Conservation (phyloP, 1,140 invertebrate species). For the Polyergus mexicanus region DNA sequence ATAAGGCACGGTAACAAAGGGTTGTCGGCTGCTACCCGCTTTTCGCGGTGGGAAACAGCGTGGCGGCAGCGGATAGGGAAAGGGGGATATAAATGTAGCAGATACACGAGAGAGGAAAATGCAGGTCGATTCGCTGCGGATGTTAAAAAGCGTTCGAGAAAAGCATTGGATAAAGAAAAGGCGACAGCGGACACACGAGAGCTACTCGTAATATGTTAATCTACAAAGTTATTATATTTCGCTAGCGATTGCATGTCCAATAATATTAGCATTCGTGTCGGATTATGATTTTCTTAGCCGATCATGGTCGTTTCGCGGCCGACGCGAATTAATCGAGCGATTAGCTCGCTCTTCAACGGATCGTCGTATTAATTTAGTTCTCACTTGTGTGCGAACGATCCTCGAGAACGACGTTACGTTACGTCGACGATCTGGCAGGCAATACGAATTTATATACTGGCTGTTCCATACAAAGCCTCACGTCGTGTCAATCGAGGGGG, state of each 20-base stretch:
- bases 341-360: conserved; percentile 77
- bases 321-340: conserved; percentile 72
- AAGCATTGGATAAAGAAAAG: not conserved
- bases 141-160: conserved; percentile 15
- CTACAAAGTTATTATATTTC: conserved; percentile 8
- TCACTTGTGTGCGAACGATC: conserved; percentile 69
- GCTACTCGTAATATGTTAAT: not conserved
- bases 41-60: conserved; percentile 76
- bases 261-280: not conserved
- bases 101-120: conserved; percentile 35
- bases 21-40: conserved; percentile 81
- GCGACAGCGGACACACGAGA: not conserved
- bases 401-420: conserved; percentile 69
- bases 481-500: conserved; percentile 40
- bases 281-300: not conserved
- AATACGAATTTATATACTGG: conserved; percentile 53
- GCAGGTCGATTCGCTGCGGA: conserved; percentile 13
- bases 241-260: not conserved
- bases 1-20: conserved; percentile 85
- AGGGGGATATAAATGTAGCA: conserved; percentile 25
- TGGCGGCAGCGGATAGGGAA: conserved; percentile 47
- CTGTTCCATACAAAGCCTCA: conserved; percentile 42
- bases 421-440: conserved; percentile 50
- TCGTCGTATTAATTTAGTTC: conserved; percentile 79
- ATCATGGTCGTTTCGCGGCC: not conserved